A percentile compares a stretch with the other conserved stretches of the same genome.
Conservation (phyloP, 2,113 vertebrate genomes). For the Trinectes maculatus region DNA sequence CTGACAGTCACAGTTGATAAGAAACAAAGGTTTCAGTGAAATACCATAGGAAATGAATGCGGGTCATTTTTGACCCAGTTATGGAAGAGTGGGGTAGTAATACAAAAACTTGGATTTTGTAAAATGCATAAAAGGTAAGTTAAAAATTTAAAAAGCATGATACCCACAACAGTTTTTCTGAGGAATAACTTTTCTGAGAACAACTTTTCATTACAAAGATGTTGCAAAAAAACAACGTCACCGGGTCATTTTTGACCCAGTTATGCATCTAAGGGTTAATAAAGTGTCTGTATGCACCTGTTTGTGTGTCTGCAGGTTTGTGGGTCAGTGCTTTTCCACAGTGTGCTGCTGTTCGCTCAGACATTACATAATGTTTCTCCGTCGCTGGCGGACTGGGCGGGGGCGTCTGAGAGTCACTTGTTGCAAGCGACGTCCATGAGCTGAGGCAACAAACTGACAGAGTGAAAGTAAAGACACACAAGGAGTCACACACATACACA, state of each 20-base stretch:
- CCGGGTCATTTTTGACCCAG: too few relatives aligned
- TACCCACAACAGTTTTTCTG: too few relatives aligned
- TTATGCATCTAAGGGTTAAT: neutral
- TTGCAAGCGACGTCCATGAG: slow-evolving; percentile 11
- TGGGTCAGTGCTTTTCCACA: neutral
- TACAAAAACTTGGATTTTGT: too few relatives aligned
- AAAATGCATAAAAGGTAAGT: slow-evolving; percentile 24
- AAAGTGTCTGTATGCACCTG: neutral
- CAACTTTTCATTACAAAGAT: too few relatives aligned
- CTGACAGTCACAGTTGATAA: too few relatives aligned
- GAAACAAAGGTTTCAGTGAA: too few relatives aligned
- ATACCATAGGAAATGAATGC: too few relatives aligned
- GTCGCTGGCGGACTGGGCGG: slow-evolving; percentile 8
- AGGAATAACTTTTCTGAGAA: too few relatives aligned
- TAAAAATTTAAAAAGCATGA: too few relatives aligned
- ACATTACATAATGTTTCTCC: slow-evolving; percentile 44
- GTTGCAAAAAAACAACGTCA: too few relatives aligned
- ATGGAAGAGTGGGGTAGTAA: too few relatives aligned
- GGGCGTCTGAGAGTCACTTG: slow-evolving; percentile 12
- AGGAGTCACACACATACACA: neutral
- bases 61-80: too few relatives aligned
- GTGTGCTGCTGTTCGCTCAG: slow-evolving; percentile 20
- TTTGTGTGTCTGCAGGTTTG: neutral
- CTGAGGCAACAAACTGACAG: slow-evolving; percentile 5
- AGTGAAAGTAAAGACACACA: neutral